Evolutionary conservation across 1,140 invertebrate species (phyloP).

Genomic region (Bombus cullumanus): DNA sequence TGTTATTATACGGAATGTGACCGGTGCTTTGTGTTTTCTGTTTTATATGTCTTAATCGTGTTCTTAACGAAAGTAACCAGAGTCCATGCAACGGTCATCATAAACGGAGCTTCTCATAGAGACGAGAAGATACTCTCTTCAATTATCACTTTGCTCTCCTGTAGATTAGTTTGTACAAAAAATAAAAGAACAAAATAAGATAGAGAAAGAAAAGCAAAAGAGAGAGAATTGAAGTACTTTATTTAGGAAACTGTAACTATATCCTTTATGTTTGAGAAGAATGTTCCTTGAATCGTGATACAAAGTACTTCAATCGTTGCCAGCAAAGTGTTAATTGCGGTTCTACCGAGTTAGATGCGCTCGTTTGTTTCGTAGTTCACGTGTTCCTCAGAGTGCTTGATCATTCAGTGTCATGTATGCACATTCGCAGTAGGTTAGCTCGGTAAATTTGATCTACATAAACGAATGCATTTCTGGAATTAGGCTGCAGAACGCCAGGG

Average conservation of each 20-base stretch:
- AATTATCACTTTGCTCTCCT: conserved; percentile 47
- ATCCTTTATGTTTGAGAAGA: not conserved
- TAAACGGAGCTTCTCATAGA: conserved; percentile 42
- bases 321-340: conserved; percentile 45
- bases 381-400: conserved; percentile 62
- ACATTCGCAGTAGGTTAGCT: conserved; percentile 36
- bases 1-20: conserved; percentile 54
- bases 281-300: not conserved
- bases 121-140: conserved; percentile 38
- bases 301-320: not conserved
- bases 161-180: not conserved
- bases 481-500: conserved; percentile 83
- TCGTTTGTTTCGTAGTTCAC: conserved; percentile 56
- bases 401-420: conserved; percentile 65
- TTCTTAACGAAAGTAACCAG: conserved; percentile 33
- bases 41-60: conserved; percentile 60
- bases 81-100: conserved; percentile 37
- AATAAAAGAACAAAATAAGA: not conserved
- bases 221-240: not conserved
- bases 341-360: conserved; percentile 45
- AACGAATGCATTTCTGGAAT: conserved; percentile 55
- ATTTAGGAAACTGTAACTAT: no score
- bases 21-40: conserved; percentile 60
- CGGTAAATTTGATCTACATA: conserved; percentile 39
- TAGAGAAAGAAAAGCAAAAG: not conserved